Conservation (phyloP, 35 echinoderm and acorn worm genomes). For the Lytechinus variegatus region DNA sequence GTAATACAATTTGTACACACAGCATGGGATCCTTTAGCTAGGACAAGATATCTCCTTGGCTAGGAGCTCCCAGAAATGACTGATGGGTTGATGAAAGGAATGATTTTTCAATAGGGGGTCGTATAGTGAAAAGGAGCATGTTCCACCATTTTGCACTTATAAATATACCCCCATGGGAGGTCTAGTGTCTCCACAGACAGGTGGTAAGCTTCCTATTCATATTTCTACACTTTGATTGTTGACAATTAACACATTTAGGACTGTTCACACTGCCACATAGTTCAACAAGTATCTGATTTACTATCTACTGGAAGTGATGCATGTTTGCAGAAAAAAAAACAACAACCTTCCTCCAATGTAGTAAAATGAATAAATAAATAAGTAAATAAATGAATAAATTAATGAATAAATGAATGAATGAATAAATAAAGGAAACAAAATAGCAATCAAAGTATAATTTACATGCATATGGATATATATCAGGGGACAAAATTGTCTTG, state of each 20-base stretch:
- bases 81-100: neutral
- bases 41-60: too few species aligned
- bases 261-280: neutral
- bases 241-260: neutral
- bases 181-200: neutral
- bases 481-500: too few species aligned
- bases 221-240: neutral
- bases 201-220: neutral
- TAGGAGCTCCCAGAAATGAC: neutral
- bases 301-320: too few species aligned
- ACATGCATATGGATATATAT: too few species aligned
- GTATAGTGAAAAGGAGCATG: neutral
- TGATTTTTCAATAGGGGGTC: neutral
- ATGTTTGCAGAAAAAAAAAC: too few species aligned
- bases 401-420: too few species aligned
- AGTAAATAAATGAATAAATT: too few species aligned
- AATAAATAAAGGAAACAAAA: too few species aligned
- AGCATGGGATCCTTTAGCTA: neutral
- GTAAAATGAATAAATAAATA: too few species aligned
- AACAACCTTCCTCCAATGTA: too few species aligned
- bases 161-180: neutral
- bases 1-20: neutral
- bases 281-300: neutral
- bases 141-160: neutral
- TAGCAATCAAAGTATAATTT: too few species aligned